Evolutionary conservation across 2,888 invertebrate species (phyloP).

Genomic region (Drosophila cognata): DNA sequence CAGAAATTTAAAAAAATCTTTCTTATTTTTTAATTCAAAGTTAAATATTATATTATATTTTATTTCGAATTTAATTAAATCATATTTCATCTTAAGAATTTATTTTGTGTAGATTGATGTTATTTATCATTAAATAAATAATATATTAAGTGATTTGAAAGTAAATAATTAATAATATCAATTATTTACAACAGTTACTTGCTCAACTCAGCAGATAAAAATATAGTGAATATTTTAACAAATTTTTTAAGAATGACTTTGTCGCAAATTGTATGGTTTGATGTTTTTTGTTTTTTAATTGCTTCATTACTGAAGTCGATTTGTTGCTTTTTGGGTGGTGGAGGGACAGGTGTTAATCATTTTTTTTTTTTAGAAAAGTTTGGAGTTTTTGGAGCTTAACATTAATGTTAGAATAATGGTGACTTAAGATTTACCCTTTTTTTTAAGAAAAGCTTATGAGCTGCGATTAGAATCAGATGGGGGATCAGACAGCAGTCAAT

Average conservation of each 20-base stretch:
- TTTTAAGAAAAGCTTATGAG: not conserved
- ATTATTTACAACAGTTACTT: not conserved
- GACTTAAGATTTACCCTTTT: not conserved
- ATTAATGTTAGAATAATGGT: not conserved
- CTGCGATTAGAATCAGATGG: not conserved
- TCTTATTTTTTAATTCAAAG: not conserved
- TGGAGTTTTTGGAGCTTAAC: not conserved
- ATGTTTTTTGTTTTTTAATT: too few relatives aligned
- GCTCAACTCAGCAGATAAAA: not conserved
- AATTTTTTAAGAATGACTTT: not conserved
- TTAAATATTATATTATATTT: not conserved
- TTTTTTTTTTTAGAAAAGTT: not conserved
- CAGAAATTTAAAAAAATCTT: not conserved
- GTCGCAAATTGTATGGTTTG: not conserved
- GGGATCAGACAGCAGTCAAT: not conserved
- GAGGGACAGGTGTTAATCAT: not conserved
- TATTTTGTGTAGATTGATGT: not conserved
- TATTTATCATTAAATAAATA: too few relatives aligned
- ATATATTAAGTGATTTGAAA: not conserved
- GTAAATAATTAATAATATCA: not conserved
- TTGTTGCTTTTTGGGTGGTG: not conserved
- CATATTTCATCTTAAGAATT: not conserved
- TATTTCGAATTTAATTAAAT: not conserved
- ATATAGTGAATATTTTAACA: not conserved
- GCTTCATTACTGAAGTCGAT: too few relatives aligned